Conservation (phyloP, 2,797 vertebrate genomes). For the Cuniculus paca region DNA sequence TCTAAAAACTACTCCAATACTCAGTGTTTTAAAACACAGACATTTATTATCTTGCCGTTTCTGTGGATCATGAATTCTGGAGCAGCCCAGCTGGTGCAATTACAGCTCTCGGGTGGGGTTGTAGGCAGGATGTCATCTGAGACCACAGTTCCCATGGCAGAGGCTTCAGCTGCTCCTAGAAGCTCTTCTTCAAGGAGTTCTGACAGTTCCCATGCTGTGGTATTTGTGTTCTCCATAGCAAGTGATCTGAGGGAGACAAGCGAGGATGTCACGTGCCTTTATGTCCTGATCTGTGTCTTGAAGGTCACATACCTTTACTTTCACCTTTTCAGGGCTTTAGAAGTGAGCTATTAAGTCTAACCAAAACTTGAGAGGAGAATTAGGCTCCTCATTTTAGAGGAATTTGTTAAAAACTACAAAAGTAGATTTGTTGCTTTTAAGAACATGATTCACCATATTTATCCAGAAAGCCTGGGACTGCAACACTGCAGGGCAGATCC, state of each 20-base stretch:
- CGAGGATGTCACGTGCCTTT: not conserved
- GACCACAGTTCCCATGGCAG: not conserved
- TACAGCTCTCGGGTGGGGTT: not conserved
- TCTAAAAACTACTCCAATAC: conserved; percentile 4
- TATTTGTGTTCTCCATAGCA: not conserved
- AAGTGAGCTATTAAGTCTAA: not conserved
- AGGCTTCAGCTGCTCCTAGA: not conserved
- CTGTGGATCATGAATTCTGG: not conserved
- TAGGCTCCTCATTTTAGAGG: not conserved
- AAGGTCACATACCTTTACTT: not conserved
- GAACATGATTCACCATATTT: not conserved
- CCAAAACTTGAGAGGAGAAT: not conserved
- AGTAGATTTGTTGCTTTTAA: conserved; percentile 37
- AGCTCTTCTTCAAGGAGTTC: not conserved
- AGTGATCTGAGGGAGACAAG: not conserved
- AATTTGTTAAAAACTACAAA: conserved; percentile 3
- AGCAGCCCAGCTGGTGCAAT: not conserved
- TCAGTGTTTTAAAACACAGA: not conserved
- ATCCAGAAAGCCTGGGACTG: not conserved
- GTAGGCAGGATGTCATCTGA: not conserved
- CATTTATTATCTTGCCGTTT: not conserved
- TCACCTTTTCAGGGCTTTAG: not conserved
- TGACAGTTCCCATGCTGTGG: not conserved
- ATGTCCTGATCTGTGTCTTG: not conserved
- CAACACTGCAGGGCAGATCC: not conserved